Percentiles rank a stretch among this genome's conserved stretches.
phyloP scores from a whole-genome alignment of 2,797 vertebrate genomes.

The Falco cherrug region DNA sequence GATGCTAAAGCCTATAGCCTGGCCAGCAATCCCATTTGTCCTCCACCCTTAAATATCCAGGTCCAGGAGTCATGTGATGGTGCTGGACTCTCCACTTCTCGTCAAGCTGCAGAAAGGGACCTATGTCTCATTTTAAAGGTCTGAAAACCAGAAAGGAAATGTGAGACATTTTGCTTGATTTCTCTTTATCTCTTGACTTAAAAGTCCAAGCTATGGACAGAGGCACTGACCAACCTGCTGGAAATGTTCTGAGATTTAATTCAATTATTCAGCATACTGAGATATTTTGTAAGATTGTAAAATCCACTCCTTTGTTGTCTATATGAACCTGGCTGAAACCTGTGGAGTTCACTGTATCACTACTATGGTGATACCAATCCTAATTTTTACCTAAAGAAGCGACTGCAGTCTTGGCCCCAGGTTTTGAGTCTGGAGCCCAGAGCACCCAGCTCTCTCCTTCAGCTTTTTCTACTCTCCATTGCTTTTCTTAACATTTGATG shows the following conservation, averaged over 20 bases:
- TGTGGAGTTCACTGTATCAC: background rate
- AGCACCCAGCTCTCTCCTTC: constrained; percentile 2
- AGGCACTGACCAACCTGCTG: background rate
- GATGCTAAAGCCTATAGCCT: background rate
- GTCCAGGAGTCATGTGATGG: background rate
- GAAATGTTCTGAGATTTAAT: background rate
- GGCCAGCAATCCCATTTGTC: background rate
- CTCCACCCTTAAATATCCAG: background rate
- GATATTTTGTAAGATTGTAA: background rate
- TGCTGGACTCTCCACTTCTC: background rate
- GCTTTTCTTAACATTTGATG: constrained; percentile 27
- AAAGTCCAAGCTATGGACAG: background rate
- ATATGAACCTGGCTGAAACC: background rate
- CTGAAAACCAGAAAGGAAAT: background rate
- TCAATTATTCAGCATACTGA: background rate
- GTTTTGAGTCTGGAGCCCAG: background rate
- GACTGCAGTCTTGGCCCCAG: background rate
- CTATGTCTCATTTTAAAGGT: background rate
- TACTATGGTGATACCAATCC: background rate
- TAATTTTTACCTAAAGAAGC: background rate
- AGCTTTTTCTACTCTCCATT: constrained; percentile 5
- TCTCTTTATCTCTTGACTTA: background rate
- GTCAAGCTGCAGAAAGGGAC: background rate
- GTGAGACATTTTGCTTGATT: background rate
- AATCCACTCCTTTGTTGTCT: background rate